Conservation (phyloP, 2,113 vertebrate species). For the Megaceryle torquata region DNA sequence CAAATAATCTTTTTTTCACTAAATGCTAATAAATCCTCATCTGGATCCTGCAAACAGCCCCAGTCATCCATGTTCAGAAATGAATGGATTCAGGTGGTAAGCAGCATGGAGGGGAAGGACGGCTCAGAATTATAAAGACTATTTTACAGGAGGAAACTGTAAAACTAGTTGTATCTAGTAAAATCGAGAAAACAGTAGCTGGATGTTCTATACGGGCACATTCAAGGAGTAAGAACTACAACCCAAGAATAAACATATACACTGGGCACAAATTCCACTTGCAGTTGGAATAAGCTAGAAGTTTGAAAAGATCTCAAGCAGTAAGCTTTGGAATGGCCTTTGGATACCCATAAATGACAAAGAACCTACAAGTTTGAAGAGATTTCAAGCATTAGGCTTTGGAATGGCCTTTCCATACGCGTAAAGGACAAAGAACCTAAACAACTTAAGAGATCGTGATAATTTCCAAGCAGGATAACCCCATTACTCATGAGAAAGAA, state of each 20-base stretch:
- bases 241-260: neutral
- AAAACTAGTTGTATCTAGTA: neutral
- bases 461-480: neutral
- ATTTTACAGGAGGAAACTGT: neutral
- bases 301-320: neutral
- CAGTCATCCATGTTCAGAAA: neutral
- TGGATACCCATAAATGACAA: neutral
- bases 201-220: neutral
- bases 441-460: neutral
- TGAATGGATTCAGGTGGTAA: neutral
- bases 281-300: neutral
- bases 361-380: neutral
- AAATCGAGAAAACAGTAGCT: neutral
- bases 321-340: neutral
- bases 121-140: neutral
- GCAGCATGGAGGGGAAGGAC: neutral
- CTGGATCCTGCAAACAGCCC: neutral
- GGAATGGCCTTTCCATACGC: neutral
- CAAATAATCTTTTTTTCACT: neutral
- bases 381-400: neutral
- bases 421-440: neutral
- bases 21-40: neutral
- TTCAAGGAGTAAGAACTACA: neutral
- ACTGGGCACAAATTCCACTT: neutral
- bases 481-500: neutral